phyloP scores from a whole-genome alignment of 2,888 invertebrate species.

The Microctonus brassicae region DNA sequence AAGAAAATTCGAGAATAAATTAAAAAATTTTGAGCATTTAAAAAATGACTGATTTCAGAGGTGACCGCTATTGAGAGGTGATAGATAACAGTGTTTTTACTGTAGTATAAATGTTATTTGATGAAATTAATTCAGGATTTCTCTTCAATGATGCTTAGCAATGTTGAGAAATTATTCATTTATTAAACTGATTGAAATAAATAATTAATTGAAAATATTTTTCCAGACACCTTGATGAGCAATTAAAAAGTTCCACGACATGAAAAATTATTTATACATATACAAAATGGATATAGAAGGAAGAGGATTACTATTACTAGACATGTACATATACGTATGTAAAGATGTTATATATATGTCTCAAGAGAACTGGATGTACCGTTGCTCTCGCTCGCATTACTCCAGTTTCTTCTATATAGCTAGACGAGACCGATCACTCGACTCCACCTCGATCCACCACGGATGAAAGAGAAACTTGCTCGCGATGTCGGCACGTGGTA shows the following conservation, averaged over 20 bases:
- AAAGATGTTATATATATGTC: background rate
- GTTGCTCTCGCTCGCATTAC: slow-evolving; percentile 53
- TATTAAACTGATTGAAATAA: background rate
- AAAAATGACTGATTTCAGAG: too few species aligned
- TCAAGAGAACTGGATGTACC: slow-evolving; percentile 50
- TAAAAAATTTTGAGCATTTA: too few species aligned
- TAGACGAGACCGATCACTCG: slow-evolving; percentile 54
- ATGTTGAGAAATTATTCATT: background rate
- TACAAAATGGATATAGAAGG: background rate
- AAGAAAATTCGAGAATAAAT: too few species aligned
- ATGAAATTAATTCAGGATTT: slow-evolving; percentile 9
- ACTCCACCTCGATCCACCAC: slow-evolving; percentile 38
- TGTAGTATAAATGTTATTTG: background rate
- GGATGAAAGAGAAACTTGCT: slow-evolving; percentile 66
- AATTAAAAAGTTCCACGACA: background rate
- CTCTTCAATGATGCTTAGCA: background rate
- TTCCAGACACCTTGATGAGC: background rate
- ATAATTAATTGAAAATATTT: slow-evolving; percentile 1
- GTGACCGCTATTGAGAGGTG: too few species aligned
- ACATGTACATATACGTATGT: background rate
- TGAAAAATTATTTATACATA: background rate
- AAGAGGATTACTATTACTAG: background rate
- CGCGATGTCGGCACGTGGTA: slow-evolving; percentile 47
- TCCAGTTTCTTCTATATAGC: slow-evolving; percentile 60
- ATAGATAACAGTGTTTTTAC: too few species aligned